Percentiles rank a stretch among this genome's conserved stretches.
These are phyloP conservation scores for Bilobella aurantiaca DNA, from an alignment of 1,140 invertebrate genomes.

Conservation along the genomic window DNA sequence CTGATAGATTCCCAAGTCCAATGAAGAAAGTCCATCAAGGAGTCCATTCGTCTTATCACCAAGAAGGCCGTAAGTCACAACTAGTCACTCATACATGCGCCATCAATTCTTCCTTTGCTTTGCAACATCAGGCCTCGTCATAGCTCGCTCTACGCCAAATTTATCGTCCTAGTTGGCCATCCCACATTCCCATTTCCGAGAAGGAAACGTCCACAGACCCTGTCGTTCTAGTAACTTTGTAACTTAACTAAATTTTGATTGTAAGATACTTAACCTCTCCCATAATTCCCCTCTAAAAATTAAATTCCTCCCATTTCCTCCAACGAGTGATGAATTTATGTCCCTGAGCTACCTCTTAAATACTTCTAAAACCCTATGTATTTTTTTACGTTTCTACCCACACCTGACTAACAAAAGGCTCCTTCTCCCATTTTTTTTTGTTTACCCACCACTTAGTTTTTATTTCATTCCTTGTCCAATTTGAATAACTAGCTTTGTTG, in stretches of 20 bases:
- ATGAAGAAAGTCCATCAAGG: constrained; percentile 2
- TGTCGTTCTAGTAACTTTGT: not conserved
- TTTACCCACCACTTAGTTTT: no score
- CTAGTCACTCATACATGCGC: not conserved
- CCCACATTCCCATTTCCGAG: no score
- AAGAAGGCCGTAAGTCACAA: not conserved
- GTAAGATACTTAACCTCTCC: not conserved
- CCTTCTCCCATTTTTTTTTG: no score
- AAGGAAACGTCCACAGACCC: not conserved
- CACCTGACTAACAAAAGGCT: no score
- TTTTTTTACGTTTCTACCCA: not conserved
- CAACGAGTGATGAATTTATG: no score
- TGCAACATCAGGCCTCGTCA: not conserved
- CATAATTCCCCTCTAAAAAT: not conserved
- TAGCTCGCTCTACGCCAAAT: no score
- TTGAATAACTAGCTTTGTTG: not conserved
- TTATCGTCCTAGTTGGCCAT: no score
- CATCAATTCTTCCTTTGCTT: not conserved
- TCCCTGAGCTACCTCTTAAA: no score
- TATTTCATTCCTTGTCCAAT: no score
- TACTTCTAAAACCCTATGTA: not conserved
- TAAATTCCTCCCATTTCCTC: no score
- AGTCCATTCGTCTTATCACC: constrained; percentile 8
- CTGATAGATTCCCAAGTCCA: not conserved
- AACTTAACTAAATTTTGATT: not conserved